Conservation (phyloP, 1,140 invertebrate genomes). For the Rhynchophorus ferrugineus region DNA sequence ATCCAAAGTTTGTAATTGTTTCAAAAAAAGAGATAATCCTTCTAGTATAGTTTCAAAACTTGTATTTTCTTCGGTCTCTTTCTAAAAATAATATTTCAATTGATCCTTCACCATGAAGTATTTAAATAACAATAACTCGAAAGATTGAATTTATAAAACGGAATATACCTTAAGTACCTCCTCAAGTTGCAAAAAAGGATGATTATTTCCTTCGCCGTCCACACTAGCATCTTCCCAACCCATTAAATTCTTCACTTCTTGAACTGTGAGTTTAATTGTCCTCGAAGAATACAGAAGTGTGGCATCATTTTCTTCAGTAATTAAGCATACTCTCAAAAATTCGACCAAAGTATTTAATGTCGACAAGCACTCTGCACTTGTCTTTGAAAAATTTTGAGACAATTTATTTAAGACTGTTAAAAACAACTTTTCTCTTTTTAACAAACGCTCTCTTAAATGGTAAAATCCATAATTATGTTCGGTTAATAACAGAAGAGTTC, state of each 20-base stretch:
- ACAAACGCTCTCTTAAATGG: slow-evolving; percentile 59
- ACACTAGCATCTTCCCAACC: slow-evolving; percentile 37
- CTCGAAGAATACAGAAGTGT: slow-evolving; percentile 34
- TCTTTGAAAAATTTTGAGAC: slow-evolving; percentile 51
- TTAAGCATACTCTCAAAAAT: slow-evolving; percentile 47
- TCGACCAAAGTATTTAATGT: slow-evolving; percentile 51
- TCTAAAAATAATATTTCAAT: slow-evolving; percentile 14
- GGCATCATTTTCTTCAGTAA: slow-evolving; percentile 32
- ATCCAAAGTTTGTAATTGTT: slow-evolving; percentile 19
- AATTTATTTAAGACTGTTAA: slow-evolving; percentile 53
- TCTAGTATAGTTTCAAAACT: slow-evolving; percentile 38
- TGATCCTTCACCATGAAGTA: background rate
- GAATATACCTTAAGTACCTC: slow-evolving; percentile 48
- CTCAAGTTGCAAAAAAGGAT: slow-evolving; percentile 55
- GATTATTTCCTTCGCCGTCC: slow-evolving; percentile 41
- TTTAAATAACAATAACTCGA: background rate
- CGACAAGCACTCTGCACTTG: slow-evolving; percentile 52
- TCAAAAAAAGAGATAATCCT: slow-evolving; percentile 28
- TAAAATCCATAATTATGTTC: slow-evolving; percentile 81
- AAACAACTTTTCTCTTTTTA: slow-evolving; percentile 52
- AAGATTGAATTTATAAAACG: slow-evolving; percentile 1
- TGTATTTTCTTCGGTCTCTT: slow-evolving; percentile 29
- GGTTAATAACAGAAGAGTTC: slow-evolving; percentile 68
- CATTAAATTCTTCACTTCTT: slow-evolving; percentile 40
- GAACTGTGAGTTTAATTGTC: slow-evolving; percentile 35